These are phyloP conservation scores for Eumacrocentrus americanus DNA, from an alignment of 2,888 invertebrate species.

Conservation along the genomic window DNA sequence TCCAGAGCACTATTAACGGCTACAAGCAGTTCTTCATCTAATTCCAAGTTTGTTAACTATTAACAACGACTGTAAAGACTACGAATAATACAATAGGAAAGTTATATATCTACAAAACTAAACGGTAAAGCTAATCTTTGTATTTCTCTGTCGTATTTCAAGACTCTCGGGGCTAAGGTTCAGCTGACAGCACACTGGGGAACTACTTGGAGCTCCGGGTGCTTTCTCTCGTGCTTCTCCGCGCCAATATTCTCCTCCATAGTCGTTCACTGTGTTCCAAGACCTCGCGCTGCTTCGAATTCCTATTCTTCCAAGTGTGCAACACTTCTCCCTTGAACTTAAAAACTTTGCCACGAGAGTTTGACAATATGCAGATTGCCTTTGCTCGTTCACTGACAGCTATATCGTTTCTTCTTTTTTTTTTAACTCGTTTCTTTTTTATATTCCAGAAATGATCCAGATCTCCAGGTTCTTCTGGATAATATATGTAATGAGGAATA, in stretches of 20 bases:
- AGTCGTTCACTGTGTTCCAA: not conserved
- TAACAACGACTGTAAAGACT: too few species aligned
- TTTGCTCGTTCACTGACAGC: conserved; percentile 39
- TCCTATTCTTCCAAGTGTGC: not conserved
- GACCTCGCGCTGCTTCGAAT: not conserved
- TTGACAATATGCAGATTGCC: conserved; percentile 54
- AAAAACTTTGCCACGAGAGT: conserved; percentile 43
- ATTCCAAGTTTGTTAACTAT: too few species aligned
- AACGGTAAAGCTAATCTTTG: not conserved
- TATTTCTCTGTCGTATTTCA: conserved; percentile 24
- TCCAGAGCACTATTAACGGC: too few species aligned
- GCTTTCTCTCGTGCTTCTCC: conserved; percentile 17
- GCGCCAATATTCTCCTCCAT: not conserved
- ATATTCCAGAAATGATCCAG: too few species aligned
- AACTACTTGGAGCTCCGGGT: conserved; percentile 44
- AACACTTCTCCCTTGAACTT: conserved; percentile 24
- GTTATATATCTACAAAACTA: conserved; percentile 20
- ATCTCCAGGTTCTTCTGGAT: too few species aligned
- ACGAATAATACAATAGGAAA: too few species aligned
- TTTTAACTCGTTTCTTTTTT: conserved; percentile 1
- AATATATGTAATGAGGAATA: too few species aligned
- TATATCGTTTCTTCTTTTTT: not conserved
- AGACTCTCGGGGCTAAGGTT: conserved; percentile 45
- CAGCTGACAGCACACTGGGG: conserved; percentile 47
- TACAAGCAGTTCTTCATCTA: too few species aligned